Evolutionary conservation across 2,888 invertebrate genomes (phyloP), one percentile per base, ranked within the genome.

Genomic region (Choristoneura rosaceana): DNA sequence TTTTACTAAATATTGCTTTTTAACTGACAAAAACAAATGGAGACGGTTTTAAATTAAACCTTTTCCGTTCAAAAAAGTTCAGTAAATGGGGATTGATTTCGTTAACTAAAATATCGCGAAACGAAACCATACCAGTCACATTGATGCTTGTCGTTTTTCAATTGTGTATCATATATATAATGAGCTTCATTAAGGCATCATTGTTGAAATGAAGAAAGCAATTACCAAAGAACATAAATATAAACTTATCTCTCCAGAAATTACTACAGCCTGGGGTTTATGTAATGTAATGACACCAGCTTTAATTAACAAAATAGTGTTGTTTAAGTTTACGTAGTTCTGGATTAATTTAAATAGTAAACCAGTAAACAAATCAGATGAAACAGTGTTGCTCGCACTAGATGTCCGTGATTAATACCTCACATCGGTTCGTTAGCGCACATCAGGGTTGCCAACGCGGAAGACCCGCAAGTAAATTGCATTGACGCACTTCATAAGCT

Each of bases 401-500:
- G 79, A 83, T 79, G 81, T 82, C 15, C 10, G 58, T 73, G 73
- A 73, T 70, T 73, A 73, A 70, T 73, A 69, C 45, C 47, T 65
- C 43, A 52, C 73, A 33, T 83, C 83, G 83, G 85, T 89, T 90
- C 89, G 86, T 89, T 89, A 90, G 84, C 83, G 82, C 78, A 78
- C 81, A 80, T 80, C 83, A 82, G 80, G 81, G 84, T 82, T 90
- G 90, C 90, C 90, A 92, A 92, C 83, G 82, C 92, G 92, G 92
- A 92, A 93, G 91, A 82, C 86, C 85, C 82, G 82, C 79, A 80
- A 81, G 84, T 86, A 84, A 86, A 73, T 82, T 87, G 85, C 85
- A 84, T 80, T 84, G 87, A 83, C 85, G 87, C 86, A 88, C 87
- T 90, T 89, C 88, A 87, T 89, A 91, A 91, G 89, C 90, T 89